Evolutionary conservation across 2,113 vertebrate species (phyloP).

Genomic region (Chloropsis cyanopogon): DNA sequence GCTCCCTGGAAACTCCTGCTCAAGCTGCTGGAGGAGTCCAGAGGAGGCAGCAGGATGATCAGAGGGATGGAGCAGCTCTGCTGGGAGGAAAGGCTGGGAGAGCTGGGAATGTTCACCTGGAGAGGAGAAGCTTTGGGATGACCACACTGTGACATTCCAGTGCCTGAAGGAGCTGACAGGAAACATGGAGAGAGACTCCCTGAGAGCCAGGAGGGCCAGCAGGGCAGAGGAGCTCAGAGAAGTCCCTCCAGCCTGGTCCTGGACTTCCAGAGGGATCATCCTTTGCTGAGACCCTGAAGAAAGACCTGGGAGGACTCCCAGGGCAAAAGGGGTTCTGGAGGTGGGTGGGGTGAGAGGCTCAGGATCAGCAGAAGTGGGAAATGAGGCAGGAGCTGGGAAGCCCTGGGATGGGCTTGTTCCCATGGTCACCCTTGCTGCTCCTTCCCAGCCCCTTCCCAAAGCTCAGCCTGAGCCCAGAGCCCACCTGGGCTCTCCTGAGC

Average conservation of each 20-base stretch:
- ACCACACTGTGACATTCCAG: accelerated
- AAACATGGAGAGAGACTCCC: neutral
- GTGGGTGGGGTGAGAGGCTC: too few species aligned
- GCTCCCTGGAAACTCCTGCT: neutral
- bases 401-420: accelerated
- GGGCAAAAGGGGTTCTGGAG: neutral
- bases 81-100: neutral
- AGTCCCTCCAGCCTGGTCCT: neutral
- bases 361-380: neutral
- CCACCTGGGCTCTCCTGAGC: accelerated
- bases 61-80: neutral
- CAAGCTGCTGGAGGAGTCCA: neutral
- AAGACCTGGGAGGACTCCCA: neutral
- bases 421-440: accelerated
- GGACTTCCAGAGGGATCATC: neutral
- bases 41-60: neutral
- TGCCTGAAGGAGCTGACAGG: neutral
- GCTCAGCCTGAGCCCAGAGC: neutral
- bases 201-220: neutral
- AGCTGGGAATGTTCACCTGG: neutral
- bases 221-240: neutral
- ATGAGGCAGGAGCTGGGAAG: neutral
- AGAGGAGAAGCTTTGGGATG: neutral
- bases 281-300: neutral
- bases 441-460: neutral